phyloP scores from a whole-genome alignment of 1,140 invertebrate genomes.

The Drosophila saltans region DNA sequence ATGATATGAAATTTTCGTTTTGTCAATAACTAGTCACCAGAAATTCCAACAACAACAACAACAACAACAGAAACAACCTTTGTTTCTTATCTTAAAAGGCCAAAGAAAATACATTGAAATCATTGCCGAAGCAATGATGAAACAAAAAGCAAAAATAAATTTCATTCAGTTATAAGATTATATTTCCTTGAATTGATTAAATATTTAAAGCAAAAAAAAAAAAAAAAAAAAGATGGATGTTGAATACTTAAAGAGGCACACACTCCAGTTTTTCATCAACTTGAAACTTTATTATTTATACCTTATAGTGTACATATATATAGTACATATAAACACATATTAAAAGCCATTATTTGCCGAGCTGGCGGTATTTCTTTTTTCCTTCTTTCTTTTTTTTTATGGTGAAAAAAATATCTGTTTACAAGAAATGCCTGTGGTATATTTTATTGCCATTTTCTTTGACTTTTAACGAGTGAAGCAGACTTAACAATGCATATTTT shows the following conservation, averaged over 20 bases:
- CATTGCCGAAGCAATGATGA: neutral
- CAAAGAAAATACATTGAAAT: neutral
- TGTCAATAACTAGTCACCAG: neutral
- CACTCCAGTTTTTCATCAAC: neutral
- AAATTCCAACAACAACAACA: neutral
- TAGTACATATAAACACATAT: neutral
- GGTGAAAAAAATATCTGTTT: neutral
- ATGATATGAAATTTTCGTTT: slow-evolving; percentile 1
- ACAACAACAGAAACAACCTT: neutral
- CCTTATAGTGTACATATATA: neutral
- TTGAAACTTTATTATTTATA: neutral
- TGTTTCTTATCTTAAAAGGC: slow-evolving; percentile 1
- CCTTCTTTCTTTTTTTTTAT: neutral
- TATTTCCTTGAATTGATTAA: neutral
- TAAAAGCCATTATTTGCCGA: neutral
- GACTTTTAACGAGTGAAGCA: neutral
- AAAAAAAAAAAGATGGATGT: no score
- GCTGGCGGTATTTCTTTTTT: neutral
- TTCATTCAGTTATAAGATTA: neutral
- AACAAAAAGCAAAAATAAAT: neutral
- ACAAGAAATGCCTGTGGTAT: neutral
- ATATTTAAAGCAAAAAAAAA: neutral
- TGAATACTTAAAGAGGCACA: neutral
- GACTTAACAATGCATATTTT: slow-evolving; percentile 1
- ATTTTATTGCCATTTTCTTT: neutral